Evolutionary conservation across 2,113 vertebrate species (phyloP).

Genomic region (Salvator merianae): DNA sequence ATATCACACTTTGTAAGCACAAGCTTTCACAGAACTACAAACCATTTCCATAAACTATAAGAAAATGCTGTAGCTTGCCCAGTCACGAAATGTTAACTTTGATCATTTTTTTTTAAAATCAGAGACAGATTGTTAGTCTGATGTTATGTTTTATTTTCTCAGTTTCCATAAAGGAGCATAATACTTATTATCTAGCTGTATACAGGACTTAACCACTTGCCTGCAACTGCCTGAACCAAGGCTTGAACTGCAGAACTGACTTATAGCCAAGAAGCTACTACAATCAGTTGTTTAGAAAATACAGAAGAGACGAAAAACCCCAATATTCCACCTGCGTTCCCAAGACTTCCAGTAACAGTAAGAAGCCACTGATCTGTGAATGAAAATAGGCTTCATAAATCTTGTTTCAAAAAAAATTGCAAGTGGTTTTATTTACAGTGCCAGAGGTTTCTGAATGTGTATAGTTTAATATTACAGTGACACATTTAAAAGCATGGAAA

Average conservation of each 20-base stretch:
- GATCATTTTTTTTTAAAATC: constrained; percentile 68
- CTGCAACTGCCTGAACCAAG: constrained; percentile 15
- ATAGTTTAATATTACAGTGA: constrained; percentile 72
- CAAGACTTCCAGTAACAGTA: constrained; percentile 47
- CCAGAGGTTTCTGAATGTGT: constrained; percentile 57
- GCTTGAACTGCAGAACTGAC: not conserved
- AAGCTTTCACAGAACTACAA: constrained; percentile 35
- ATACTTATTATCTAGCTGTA: constrained; percentile 31
- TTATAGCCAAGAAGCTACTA: constrained; percentile 43
- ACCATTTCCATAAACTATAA: constrained; percentile 60
- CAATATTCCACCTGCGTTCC: constrained; percentile 38
- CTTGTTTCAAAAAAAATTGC: constrained; percentile 62
- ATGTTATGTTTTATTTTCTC: not conserved
- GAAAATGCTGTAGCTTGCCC: constrained; percentile 53
- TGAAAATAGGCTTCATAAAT: constrained; percentile 54
- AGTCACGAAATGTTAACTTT: constrained; percentile 58
- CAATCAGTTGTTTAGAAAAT: constrained; percentile 25
- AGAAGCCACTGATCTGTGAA: constrained; percentile 46
- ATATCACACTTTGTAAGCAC: constrained; percentile 39
- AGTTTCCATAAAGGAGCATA: constrained; percentile 48
- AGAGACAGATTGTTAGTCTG: constrained; percentile 30
- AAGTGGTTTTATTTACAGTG: constrained; percentile 80
- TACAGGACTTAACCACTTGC: constrained; percentile 44
- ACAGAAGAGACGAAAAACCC: constrained; percentile 38
- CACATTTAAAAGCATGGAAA: constrained; percentile 61